These are phyloP conservation scores for Tolmerus cingulatus DNA, from an alignment of 2,888 invertebrate species.

Conservation along the genomic window DNA sequence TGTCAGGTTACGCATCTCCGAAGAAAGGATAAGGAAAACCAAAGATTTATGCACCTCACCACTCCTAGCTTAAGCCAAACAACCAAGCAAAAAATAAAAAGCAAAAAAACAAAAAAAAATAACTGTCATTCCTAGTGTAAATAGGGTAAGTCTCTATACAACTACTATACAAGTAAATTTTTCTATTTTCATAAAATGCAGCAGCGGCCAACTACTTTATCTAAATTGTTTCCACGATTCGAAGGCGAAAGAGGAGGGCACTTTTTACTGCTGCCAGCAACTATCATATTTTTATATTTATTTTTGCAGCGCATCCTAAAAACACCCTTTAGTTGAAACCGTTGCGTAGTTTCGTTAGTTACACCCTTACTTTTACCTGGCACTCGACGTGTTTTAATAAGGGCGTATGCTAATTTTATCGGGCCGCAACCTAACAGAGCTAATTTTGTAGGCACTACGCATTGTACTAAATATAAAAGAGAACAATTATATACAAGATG, in stretches of 20 bases:
- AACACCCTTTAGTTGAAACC: neutral
- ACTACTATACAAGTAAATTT: constrained; percentile 6
- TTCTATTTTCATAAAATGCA: constrained; percentile 27
- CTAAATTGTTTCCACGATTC: neutral
- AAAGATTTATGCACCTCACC: neutral
- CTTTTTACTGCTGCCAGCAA: neutral
- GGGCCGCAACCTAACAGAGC: neutral
- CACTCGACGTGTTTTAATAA: constrained; percentile 6
- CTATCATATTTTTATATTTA: neutral
- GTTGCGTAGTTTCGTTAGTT: neutral
- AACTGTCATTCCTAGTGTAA: constrained; percentile 30
- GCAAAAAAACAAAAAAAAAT: neutral
- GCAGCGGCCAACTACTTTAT: neutral
- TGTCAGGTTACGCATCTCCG: neutral
- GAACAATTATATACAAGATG: constrained; percentile 5
- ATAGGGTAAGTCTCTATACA: constrained; percentile 22
- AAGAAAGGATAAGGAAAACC: neutral
- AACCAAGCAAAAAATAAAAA: neutral
- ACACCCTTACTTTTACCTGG: neutral
- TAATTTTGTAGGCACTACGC: neutral
- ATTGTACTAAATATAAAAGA: neutral
- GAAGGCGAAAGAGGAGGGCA: neutral
- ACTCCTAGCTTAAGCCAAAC: constrained; percentile 11
- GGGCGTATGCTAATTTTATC: neutral
- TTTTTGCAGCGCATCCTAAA: neutral